These are phyloP conservation scores for Nephrotoma guestfalica DNA, from an alignment of 2,888 invertebrate species.

Conservation along the genomic window DNA sequence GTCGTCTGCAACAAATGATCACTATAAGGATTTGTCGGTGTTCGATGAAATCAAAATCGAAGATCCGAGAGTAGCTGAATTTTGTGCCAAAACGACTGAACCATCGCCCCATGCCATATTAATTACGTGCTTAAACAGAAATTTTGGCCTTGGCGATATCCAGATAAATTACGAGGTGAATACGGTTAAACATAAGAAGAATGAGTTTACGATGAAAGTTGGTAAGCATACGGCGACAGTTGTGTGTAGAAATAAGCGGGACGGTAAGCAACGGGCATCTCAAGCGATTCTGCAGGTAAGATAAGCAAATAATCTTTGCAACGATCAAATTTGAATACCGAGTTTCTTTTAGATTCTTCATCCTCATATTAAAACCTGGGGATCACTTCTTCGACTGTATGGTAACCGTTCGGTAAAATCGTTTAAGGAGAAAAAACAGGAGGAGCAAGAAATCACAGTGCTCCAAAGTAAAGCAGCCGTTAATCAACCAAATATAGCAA, in stretches of 20 bases:
- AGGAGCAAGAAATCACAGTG: conserved; percentile 84
- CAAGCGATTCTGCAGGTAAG: conserved; percentile 77
- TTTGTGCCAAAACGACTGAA: conserved; percentile 93
- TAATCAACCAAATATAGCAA: conserved; percentile 84
- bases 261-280: conserved; percentile 91
- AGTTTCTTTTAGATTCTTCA: conserved; percentile 54
- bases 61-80: conserved; percentile 86
- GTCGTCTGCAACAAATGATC: conserved; percentile 20
- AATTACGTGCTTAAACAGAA: conserved; percentile 79
- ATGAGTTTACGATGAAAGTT: conserved; percentile 88
- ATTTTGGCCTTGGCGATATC: conserved; percentile 82
- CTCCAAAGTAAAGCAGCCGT: conserved; percentile 77
- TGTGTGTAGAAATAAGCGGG: conserved; percentile 88
- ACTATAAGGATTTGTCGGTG: conserved; percentile 41
- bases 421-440: conserved; percentile 80
- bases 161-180: conserved; percentile 77
- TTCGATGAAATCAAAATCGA: conserved; percentile 88
- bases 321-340: not conserved
- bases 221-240: conserved; percentile 85
- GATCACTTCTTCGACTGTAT: conserved; percentile 82
- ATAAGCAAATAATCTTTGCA: not conserved
- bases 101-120: conserved; percentile 89
- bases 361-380: conserved; percentile 91
- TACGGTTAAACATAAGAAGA: conserved; percentile 77
- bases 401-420: conserved; percentile 83